phyloP scores from a whole-genome alignment of 2,797 vertebrate genomes.

The Falco columbarius region DNA sequence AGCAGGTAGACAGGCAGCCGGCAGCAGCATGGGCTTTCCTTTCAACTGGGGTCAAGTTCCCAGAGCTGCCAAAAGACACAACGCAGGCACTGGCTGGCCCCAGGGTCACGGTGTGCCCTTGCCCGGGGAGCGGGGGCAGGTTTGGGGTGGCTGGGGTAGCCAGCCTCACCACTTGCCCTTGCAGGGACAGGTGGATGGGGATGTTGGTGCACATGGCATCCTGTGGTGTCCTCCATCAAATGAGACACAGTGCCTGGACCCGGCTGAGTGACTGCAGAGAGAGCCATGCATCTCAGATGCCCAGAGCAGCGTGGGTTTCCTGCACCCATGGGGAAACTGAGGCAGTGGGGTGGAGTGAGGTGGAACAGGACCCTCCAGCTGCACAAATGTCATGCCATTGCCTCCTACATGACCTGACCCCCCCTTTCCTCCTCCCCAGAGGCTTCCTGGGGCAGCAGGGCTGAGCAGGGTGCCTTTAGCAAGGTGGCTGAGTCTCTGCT shows the following conservation, averaged over 20 bases:
- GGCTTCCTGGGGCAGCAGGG: fast-evolving
- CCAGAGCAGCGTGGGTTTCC: not conserved
- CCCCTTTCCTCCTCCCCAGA: not conserved
- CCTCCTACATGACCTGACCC: not conserved
- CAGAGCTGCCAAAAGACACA: constrained; percentile 72
- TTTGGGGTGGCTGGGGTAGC: not conserved
- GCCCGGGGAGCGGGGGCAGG: fast-evolving
- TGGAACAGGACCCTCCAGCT: not conserved
- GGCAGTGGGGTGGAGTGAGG: not conserved
- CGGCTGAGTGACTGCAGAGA: not conserved
- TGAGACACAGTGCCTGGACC: fast-evolving
- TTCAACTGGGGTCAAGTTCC: constrained; percentile 73
- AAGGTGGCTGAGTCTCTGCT: fast-evolving
- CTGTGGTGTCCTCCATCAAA: fast-evolving
- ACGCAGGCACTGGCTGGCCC: constrained; percentile 32
- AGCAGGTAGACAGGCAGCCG: constrained; percentile 66
- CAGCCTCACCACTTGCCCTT: not conserved
- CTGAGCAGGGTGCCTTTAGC: fast-evolving
- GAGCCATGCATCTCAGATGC: not conserved
- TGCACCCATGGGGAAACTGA: not conserved
- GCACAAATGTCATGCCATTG: no score
- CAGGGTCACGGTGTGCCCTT: not conserved
- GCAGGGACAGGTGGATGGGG: not conserved
- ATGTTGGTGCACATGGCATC: fast-evolving
- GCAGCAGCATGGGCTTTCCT: constrained; percentile 54